Evolutionary conservation across 1,140 invertebrate genomes (phyloP).

Genomic region (Sitodiplosis mosellana): DNA sequence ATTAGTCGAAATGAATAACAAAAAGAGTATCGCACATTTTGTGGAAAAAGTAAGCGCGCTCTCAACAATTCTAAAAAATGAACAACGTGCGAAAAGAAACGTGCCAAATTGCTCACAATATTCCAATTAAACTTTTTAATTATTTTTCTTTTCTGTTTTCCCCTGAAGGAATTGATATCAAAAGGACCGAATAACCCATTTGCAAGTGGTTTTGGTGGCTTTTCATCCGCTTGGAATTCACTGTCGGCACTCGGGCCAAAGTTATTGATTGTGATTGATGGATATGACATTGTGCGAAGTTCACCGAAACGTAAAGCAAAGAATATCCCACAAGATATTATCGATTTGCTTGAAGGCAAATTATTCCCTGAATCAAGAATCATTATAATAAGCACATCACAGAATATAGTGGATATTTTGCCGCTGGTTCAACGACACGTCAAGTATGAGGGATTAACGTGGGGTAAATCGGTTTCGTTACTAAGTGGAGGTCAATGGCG

Average conservation of each 20-base stretch:
- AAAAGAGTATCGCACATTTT: constrained; percentile 13
- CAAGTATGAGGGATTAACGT: constrained; percentile 30
- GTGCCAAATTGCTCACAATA: no score
- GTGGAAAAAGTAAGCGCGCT: constrained; percentile 7
- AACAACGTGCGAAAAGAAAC: no score
- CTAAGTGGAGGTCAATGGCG: constrained; percentile 23
- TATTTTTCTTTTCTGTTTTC: not conserved
- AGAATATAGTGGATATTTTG: constrained; percentile 16
- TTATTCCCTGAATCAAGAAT: constrained; percentile 33
- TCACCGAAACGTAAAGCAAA: constrained; percentile 14
- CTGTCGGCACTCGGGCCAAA: constrained; percentile 29
- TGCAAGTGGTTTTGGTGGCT: constrained; percentile 6
- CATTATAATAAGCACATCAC: constrained; percentile 27
- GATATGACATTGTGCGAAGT: constrained; percentile 27
- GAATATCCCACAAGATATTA: constrained; percentile 25
- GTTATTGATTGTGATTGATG: constrained; percentile 33
- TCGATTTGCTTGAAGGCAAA: constrained; percentile 31
- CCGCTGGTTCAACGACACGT: constrained; percentile 27
- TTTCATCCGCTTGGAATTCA: constrained; percentile 19
- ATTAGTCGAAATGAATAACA: constrained; percentile 25
- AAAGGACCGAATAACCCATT: constrained; percentile 8
- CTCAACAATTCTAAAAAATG: no score
- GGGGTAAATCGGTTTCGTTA: constrained; percentile 30
- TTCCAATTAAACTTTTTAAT: not conserved
- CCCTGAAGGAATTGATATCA: constrained; percentile 24